Evolutionary conservation across 2,113 vertebrate genomes (phyloP).

Genomic region (Dasyornis broadbenti): DNA sequence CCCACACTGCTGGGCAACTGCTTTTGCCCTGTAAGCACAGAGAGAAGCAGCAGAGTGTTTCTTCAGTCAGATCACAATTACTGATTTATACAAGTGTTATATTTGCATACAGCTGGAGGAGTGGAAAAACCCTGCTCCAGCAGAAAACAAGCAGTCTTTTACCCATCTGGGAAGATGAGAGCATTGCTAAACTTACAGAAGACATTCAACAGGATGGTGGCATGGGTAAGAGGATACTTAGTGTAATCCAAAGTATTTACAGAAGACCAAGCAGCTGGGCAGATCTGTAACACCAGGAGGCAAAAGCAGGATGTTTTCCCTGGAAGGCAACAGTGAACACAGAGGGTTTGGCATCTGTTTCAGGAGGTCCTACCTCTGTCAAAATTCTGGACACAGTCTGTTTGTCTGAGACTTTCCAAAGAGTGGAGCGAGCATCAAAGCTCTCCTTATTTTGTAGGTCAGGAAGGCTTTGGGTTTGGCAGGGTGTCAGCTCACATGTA

Average conservation of each 20-base stretch:
- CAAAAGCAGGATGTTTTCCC: background rate
- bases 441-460: conserved; percentile 24
- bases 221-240: background rate
- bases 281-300: background rate
- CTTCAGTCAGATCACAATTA: background rate
- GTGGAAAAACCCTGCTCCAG: background rate
- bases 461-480: conserved; percentile 11
- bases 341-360: background rate
- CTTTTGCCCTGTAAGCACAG: background rate
- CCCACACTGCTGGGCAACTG: fast-evolving
- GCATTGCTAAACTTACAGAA: background rate
- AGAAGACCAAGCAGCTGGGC: background rate
- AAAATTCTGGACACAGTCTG: background rate
- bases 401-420: background rate
- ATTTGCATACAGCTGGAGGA: background rate
- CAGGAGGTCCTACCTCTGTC: background rate
- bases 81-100: background rate
- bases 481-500: background rate
- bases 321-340: background rate
- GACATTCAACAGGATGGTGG: background rate
- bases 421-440: background rate
- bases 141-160: background rate
- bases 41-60: background rate
- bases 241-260: background rate
- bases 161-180: background rate